These are phyloP conservation scores for Shargacucullia verbasci DNA, from an alignment of 2,888 invertebrate genomes.

Conservation along the genomic window DNA sequence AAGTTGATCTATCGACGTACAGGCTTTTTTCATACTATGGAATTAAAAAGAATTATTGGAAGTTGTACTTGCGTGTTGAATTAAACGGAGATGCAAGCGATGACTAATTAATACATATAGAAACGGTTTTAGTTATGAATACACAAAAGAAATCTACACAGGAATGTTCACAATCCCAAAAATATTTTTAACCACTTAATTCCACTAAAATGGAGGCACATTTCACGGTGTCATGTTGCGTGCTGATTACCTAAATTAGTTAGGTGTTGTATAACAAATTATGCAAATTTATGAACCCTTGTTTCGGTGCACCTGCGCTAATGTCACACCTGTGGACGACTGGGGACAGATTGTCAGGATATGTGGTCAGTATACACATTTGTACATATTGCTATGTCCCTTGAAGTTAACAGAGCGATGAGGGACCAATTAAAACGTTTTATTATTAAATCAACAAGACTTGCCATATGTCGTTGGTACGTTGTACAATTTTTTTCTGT, in stretches of 20 bases:
- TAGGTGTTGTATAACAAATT: conserved; percentile 47
- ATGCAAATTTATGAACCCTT: conserved; percentile 52
- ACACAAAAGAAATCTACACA: no score
- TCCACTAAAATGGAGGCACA: conserved; percentile 25
- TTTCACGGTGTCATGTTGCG: conserved; percentile 33
- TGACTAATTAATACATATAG: no score
- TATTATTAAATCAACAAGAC: not conserved
- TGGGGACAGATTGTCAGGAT: conserved; percentile 36
- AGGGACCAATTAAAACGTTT: conserved; percentile 21
- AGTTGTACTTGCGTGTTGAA: no score
- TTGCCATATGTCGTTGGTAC: no score
- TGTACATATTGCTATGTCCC: conserved; percentile 1
- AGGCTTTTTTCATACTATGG: no score
- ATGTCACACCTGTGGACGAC: conserved; percentile 50
- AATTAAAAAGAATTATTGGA: no score
- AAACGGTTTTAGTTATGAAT: no score
- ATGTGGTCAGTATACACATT: conserved; percentile 4
- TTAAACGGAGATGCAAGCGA: no score
- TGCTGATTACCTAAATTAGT: conserved; percentile 48
- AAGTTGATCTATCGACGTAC: no score
- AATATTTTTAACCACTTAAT: conserved; percentile 14
- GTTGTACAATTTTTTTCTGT: no score
- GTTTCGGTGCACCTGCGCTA: conserved; percentile 46
- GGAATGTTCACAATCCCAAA: conserved; percentile 19
- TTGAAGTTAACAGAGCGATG: conserved; percentile 22